These are phyloP conservation scores for Sebastes schlegelii DNA, from an alignment of 2,113 vertebrate species.

Conservation along the genomic window DNA sequence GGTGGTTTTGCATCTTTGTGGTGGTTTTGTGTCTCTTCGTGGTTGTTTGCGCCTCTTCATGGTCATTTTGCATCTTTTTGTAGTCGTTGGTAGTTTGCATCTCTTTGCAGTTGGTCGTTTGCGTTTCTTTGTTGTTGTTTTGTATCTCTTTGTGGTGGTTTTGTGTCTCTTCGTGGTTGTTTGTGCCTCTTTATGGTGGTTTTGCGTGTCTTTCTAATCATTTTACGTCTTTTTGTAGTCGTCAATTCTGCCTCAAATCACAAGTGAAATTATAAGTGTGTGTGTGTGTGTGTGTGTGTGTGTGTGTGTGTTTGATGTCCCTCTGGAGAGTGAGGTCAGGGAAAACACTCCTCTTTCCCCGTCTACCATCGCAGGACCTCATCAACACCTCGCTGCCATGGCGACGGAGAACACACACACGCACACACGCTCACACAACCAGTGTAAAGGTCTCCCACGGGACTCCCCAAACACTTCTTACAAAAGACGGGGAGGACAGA, in stretches of 20 bases:
- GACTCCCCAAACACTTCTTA: constrained; percentile 29
- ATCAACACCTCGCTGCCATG: constrained; percentile 83
- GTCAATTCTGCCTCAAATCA: not conserved
- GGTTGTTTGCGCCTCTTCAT: not conserved
- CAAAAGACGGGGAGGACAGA: not conserved
- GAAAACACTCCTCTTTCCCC: constrained; percentile 65
- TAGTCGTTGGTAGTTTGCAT: not conserved
- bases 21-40: too few relatives aligned
- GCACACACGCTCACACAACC: constrained; percentile 1
- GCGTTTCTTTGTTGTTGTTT: not conserved
- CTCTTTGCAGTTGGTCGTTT: not conserved
- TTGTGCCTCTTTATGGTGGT: not conserved
- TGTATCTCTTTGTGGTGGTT: not conserved
- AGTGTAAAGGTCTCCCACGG: constrained; percentile 30
- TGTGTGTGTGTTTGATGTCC: not conserved
- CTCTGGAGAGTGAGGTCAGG: constrained; percentile 7
- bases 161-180: not conserved
- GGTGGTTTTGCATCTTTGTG: not conserved
- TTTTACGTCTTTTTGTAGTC: not conserved
- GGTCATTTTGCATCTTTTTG: too few relatives aligned
- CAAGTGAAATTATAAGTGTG: not conserved
- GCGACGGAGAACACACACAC: constrained; percentile 62
- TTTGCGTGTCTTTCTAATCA: not conserved
- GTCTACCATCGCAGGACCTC: constrained; percentile 69
- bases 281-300: constrained; percentile 6